These are phyloP conservation scores for Pyrrhosoma nymphula DNA, from an alignment of 2,888 invertebrate species.

Conservation along the genomic window DNA sequence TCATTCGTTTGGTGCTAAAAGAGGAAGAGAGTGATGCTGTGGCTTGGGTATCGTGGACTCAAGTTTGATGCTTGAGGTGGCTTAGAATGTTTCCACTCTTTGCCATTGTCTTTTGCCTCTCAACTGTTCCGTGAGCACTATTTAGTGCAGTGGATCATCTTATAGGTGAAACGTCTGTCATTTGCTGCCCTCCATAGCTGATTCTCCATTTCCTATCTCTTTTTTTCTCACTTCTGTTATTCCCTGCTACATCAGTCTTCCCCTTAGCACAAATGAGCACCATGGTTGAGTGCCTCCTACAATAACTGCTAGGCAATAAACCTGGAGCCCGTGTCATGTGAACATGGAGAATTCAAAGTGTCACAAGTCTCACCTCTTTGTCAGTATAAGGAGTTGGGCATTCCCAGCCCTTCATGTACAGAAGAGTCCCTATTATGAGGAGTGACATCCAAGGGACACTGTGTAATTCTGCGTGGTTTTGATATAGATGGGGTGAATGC, in stretches of 20 bases:
- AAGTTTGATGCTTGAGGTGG: neutral
- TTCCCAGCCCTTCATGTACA: neutral
- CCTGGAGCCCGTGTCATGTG: neutral
- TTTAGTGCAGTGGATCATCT: neutral
- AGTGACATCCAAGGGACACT: neutral
- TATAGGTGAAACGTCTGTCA: neutral
- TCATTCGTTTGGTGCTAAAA: neutral
- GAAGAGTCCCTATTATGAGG: neutral
- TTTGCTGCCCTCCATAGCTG: neutral
- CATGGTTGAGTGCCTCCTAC: neutral
- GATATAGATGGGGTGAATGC: neutral
- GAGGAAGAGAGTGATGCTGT: neutral
- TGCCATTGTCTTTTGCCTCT: too few relatives aligned
- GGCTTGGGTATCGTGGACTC: neutral
- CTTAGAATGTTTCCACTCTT: neutral
- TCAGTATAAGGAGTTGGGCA: neutral
- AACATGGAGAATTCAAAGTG: neutral
- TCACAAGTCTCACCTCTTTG: neutral
- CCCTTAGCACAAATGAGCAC: neutral
- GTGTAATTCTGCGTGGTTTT: neutral
- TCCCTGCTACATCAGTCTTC: neutral
- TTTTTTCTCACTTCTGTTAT: neutral
- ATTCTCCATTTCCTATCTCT: neutral
- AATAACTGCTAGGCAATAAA: neutral
- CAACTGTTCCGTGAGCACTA: neutral